Base-by-base conservation (phyloP, 2,888 invertebrate genomes). In the Andrena chrysosceles region DNA sequence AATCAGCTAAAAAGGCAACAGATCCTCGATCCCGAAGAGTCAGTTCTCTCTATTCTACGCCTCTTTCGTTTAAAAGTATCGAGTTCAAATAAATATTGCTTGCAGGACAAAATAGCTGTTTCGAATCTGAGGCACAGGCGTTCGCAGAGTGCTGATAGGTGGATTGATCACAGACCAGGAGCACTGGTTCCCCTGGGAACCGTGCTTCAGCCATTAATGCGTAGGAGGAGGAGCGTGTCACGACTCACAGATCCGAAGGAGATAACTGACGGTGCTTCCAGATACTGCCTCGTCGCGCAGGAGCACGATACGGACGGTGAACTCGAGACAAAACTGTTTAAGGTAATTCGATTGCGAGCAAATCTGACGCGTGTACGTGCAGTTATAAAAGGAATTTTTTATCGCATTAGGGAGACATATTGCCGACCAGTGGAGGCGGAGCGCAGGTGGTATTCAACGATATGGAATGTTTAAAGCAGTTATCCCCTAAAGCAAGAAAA, bases 381-480 rank as follows among this genome's bases (percentile, higher is more conserved):
- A 33, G 35, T 35, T 63, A 48, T 66, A n/a, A 49, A 56, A 48
- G 13, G 33, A 31, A 42, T n/a, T 20, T 35, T 6, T 72, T 70
- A 33, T 48, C 33, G 20, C 29, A 60, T 75, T 68, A 97, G 96
- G 99, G 97, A 16, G 98, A 99, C 93, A 97, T 99, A 2, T 96
- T 99, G 2, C 98, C 98, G 0, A 99, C 99, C 0, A 96, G 97
- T 77, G 97, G 98, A 1, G 99, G 99, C 0, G 99, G 99, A 0
- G 98, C 99, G 0, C 98, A 99, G 91, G 97, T 99, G 0, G 97
- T 99, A 33, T 99, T 99, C 93, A 97, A 98, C 89, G 99, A 99
- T 94, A 97, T 99, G 0, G 99, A 99, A 93, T 96, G 97, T 92
- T 93, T 99, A 8, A 96, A 96, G 85, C 98, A 98, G 91, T 96